Percentiles rank a stretch among this genome's conserved stretches.
Evolutionary conservation across 2,888 invertebrate genomes (phyloP).

Genomic region (Luffia ferchaultella): DNA sequence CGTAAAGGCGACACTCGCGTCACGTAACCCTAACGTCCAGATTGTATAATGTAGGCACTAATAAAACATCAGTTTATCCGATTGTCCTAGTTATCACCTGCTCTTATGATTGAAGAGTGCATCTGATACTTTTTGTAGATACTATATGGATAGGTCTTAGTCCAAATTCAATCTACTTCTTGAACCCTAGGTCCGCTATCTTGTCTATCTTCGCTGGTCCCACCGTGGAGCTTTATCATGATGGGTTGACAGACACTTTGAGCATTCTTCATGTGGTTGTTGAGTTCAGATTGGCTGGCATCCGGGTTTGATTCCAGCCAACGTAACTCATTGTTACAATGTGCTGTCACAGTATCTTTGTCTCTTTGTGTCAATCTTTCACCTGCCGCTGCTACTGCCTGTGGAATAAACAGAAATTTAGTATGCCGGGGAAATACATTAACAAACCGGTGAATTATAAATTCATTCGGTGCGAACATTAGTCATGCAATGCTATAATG

Average conservation of each 20-base stretch:
- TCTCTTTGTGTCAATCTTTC: conserved; percentile 76
- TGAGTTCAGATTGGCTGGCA: conserved; percentile 81
- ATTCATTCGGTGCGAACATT: too few species aligned
- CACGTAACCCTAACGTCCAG: too few species aligned
- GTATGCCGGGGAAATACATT: too few species aligned
- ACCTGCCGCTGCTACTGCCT: conserved; percentile 73
- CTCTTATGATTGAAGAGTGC: too few species aligned
- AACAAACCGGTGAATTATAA: too few species aligned
- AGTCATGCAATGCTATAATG: too few species aligned
- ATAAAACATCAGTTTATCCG: too few species aligned
- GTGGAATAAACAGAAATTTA: conserved; percentile 12
- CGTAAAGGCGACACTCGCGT: too few species aligned
- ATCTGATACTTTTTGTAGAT: too few species aligned
- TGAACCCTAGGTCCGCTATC: conserved; percentile 72
- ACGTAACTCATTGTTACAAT: conserved; percentile 73
- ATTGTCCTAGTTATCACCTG: too few species aligned
- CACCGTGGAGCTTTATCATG: conserved; percentile 82
- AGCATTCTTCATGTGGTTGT: conserved; percentile 77
- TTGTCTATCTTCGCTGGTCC: conserved; percentile 32
- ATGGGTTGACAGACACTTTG: conserved; percentile 80
- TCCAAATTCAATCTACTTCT: conserved; percentile 70
- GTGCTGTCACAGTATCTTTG: conserved; percentile 71
- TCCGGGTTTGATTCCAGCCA: conserved; percentile 85
- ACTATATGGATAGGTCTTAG: too few species aligned
- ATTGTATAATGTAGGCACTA: too few species aligned